Evolutionary conservation across 2,888 invertebrate genomes (phyloP).

Genomic region (Capitulum mitella): DNA sequence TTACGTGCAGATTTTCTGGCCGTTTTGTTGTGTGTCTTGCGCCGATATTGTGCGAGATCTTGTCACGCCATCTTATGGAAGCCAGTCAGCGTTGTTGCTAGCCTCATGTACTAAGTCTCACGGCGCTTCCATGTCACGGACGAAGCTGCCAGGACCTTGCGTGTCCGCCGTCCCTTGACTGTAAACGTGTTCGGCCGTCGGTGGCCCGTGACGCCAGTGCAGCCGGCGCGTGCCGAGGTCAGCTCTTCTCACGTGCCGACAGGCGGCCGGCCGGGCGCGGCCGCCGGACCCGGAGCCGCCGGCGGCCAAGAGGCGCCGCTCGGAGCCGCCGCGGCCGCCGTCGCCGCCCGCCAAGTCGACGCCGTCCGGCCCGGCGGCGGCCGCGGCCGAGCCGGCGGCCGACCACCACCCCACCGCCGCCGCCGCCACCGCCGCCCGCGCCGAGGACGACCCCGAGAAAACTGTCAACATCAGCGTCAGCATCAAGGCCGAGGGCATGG

Average conservation of each 20-base stretch:
- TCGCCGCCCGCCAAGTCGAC: constrained; percentile 41
- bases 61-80: no score
- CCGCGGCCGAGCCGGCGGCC: constrained; percentile 40
- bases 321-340: constrained; percentile 41
- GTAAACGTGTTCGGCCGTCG: no score
- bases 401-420: constrained; percentile 41
- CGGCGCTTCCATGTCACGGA: no score
- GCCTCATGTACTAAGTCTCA: no score
- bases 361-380: constrained; percentile 39
- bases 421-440: constrained; percentile 39
- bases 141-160: no score
- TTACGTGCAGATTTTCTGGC: no score
- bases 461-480: constrained; percentile 39
- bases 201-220: no score
- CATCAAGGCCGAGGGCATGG: constrained; percentile 40
- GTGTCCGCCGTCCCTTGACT: no score
- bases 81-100: no score
- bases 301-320: constrained; percentile 38
- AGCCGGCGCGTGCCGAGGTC: no score
- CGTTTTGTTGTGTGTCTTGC: no score
- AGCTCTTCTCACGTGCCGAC: constrained; percentile 39
- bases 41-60: no score
- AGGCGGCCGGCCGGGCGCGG: constrained; percentile 41
- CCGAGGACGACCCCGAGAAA: constrained; percentile 41
- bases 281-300: constrained; percentile 41